Evolutionary conservation across 2,888 invertebrate species (phyloP), one percentile per base, ranked within the genome.

Genomic region (Tridacna crocea): DNA sequence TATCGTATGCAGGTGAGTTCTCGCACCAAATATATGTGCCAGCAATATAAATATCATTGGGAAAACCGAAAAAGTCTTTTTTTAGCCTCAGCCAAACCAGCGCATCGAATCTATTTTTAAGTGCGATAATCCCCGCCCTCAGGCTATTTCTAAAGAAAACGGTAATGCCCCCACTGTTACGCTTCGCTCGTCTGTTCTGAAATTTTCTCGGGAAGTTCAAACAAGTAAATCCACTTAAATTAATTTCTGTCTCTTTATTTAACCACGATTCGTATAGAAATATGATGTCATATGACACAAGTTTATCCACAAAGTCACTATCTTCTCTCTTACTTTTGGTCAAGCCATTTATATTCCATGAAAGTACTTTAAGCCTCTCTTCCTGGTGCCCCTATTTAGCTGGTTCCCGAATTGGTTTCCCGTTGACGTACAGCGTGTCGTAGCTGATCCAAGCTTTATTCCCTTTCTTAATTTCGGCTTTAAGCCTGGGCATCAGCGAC

Each of bases 271-370:
- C 75, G 22, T 61, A 70, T 12, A 70, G 22, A 27, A 75, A 79
- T 15, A 58, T n/a, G 22, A 70, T 75, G 68, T 70, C 75, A 60
- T 58, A 11, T 27, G 36, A 19, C n/a, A 24, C 22, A 48, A 75
- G 48, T 19, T 47, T 61, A 47, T 68, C 19, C 4, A 60, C 47
- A 68, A 74, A 74, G 27, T 68, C 79, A 15, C 10, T 13, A 68
- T n/a, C 66, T 47, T 60, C 66, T 46, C 47, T 36, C 27, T 80
- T 80, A 19, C 0, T 55, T 22, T 17, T 19, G 6, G 73, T 74
- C 0, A 80, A 51, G 24, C 80, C 80, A 60, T 80, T 51, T 8
- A 61, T n/a, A 47, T 80, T 80, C 76, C 72, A 80, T 12, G 73
- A 72, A n/a, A 73, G 47, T 13, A 77, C 55, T 11, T 58, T 65